phyloP scores from a whole-genome alignment of 92 coral and sea anemone genomes.

The Zoanthus sansibaricus region DNA sequence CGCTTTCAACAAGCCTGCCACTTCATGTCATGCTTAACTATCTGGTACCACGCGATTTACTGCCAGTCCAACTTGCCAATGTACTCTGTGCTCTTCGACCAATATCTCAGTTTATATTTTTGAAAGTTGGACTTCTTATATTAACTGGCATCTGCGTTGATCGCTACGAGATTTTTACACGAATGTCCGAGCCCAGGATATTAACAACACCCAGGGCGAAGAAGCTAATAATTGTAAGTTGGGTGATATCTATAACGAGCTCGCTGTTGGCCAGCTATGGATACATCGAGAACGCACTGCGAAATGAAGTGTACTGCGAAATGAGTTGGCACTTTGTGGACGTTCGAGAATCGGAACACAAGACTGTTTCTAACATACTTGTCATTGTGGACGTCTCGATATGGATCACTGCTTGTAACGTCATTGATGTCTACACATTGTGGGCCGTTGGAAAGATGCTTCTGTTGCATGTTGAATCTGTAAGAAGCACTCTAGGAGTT shows the following conservation, averaged over 20 bases:
- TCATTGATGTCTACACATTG: not conserved
- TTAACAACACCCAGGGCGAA: too few species aligned
- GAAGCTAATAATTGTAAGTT: too few species aligned
- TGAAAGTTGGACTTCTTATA: not conserved
- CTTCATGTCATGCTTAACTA: too few species aligned
- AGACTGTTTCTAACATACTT: not conserved
- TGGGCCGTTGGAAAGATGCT: conserved; percentile 4
- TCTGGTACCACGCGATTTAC: not conserved
- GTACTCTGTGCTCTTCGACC: conserved; percentile 11
- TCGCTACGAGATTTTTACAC: too few species aligned
- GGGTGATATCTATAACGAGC: too few species aligned
- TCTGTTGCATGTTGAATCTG: not conserved
- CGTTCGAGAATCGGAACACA: not conserved
- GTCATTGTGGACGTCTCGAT: not conserved
- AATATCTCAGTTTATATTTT: conserved; percentile 5
- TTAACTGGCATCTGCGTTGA: not conserved
- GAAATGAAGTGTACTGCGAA: too few species aligned
- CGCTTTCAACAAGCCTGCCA: too few species aligned
- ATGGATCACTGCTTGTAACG: not conserved
- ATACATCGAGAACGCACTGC: too few species aligned
- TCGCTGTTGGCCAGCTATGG: too few species aligned
- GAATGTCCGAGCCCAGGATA: too few species aligned
- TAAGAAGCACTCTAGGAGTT: not conserved
- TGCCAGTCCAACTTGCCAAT: not conserved
- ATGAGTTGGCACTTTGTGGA: not conserved